Base-by-base conservation (phyloP, 1,140 invertebrate species). In the Diuraphis noxia region DNA sequence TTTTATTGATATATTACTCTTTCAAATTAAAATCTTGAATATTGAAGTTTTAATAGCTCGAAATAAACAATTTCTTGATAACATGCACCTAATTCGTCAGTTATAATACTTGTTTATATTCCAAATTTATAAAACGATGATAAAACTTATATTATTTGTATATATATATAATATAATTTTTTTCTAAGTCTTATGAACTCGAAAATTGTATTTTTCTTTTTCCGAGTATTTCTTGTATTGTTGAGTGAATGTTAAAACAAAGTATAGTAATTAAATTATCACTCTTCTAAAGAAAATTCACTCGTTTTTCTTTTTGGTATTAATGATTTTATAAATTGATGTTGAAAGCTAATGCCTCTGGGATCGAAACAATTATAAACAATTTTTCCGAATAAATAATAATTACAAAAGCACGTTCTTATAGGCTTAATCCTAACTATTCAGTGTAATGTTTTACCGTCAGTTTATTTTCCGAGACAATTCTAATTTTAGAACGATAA, bases 321-420 rank as follows among this genome's bases (percentile, higher is more conserved):
- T 41, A 85, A 85, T 43, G 40, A 34, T 30, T 82, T 82, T 82
- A 10, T 85, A 85, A 85, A 85, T 85, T 46, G n/a, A 8, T n/a
- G 13, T 85, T 30, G 82, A n/a, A n/a, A 84, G 40, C 30, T 85
- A 85, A 7, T 43, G 40, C 17, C 82, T 21, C 41, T 17, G 30
- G 34, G 17, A 85, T 85, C 40, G 19, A 1, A 36, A 43, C 40
- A 25, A 84, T 46, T 41, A n/a, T 34, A n/a, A 85, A 34, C 6
- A 17, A 7, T n/a, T 8, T 43, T 34, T 46, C 7, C 30, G n/a
- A 43, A 85, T 41, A 46, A 85, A 43, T 17, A 43, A 85, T 41
- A 85, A 85, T n/a, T 43, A 43, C n/a, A 19, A n/a, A 6, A 5
- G 36, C 41, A 6, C 4, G 19, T 41, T 34, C 41, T 85, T 85